Evolutionary conservation across 1,140 invertebrate genomes (phyloP).

Genomic region (Neotoxoptera formosana): DNA sequence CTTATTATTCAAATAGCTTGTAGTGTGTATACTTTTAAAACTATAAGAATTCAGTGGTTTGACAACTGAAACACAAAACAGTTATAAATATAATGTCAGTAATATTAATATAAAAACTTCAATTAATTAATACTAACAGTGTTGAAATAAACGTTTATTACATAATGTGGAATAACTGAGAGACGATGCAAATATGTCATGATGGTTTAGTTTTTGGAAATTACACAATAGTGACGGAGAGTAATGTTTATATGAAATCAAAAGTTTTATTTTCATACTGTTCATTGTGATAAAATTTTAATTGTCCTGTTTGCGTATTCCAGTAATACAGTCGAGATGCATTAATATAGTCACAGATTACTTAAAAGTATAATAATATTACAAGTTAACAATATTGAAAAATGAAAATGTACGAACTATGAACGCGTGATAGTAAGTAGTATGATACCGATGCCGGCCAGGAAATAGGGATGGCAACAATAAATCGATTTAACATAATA

Average conservation of each 20-base stretch:
- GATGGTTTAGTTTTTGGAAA: conserved; percentile 25
- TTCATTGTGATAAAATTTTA: not conserved
- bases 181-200: not conserved
- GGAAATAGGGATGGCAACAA: not conserved
- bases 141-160: not conserved
- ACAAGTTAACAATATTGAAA: not conserved
- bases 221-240: not conserved
- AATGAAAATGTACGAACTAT: not conserved
- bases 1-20: conserved; percentile 63
- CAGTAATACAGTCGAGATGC: not conserved
- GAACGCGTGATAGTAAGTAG: not conserved
- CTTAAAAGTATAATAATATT: not conserved
- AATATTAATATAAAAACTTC: not conserved
- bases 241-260: conserved; percentile 7
- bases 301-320: not conserved
- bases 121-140: not conserved
- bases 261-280: conserved; percentile 11
- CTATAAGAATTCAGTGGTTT: not conserved
- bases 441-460: not conserved
- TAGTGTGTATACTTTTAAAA: conserved; percentile 40
- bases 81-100: not conserved
- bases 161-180: not conserved
- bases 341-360: not conserved
- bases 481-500: not conserved
- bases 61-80: not conserved